Base-by-base conservation (phyloP, 92 coral and sea anemone genomes). In the Porites lobata region DNA sequence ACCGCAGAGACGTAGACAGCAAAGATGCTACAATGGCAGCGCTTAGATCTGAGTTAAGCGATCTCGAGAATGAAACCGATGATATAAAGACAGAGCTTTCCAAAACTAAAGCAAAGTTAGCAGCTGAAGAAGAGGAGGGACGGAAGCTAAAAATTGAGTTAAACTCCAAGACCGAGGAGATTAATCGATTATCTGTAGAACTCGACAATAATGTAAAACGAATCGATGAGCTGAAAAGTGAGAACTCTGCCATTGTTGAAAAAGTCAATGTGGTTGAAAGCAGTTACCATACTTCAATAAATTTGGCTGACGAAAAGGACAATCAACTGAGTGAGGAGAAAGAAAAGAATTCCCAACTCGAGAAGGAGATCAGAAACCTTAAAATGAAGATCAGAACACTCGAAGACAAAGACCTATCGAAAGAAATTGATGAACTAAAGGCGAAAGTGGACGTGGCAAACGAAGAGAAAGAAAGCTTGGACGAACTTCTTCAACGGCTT, bases 91-190 rank as follows among this genome's bases (percentile, higher is more conserved):
- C 98, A 59, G 98, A 98, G 59, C 92, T 98, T 54, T 88, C 92
- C 20, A 95, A 98, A 69, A 87, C 78, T 9, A 96, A 96, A 72
- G 89, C 96, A 26, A 80, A 94, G 62, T 92, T 90, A 56, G 96
- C 93, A 69, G 90, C 98, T 13, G 88, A 92, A n/a, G 98, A 98
- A 91, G 98, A 94, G 57, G 99, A 95, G 75, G 92, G 89, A 72
- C 88, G 90, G 66, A 92, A 89, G 78, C 91, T 95, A 74, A 68
- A 84, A 56, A 76, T 89, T 11, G 94, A 91, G 81, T 89, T 96
- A 26, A 96, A 89, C 54, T 79, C 75, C 87, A 94, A 92, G 69
- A 95, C 94, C 21, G 99, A 98, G 38, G 98, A 98, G 71, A 77
- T 91, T 53, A 96, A 92, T 57, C 94, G 96, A n/a, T 81, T 96